Evolutionary conservation across 2,888 invertebrate species (phyloP).

Genomic region (Tinea pellionella): DNA sequence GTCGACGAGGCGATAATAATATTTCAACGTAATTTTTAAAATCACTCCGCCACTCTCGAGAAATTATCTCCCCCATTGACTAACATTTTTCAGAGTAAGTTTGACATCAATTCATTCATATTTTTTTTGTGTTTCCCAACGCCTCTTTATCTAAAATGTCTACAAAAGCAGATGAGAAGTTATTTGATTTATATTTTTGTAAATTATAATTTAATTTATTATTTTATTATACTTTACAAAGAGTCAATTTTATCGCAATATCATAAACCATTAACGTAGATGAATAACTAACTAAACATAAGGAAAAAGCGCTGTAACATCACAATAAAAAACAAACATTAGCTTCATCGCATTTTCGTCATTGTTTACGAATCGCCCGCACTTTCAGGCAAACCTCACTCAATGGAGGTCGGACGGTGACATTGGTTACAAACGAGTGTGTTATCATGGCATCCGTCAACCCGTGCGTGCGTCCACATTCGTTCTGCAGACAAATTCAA

Average conservation of each 20-base stretch:
- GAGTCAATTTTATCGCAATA: no score
- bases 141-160: conserved; percentile 43
- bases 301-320: no score
- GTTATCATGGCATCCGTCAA: conserved; percentile 13
- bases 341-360: background rate
- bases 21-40: conserved; percentile 55
- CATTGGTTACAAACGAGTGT: conserved; percentile 14
- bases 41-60: conserved; percentile 39
- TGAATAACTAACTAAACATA: no score
- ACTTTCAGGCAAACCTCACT: conserved; percentile 17
- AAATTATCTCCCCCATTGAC: conserved; percentile 65
- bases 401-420: conserved; percentile 16
- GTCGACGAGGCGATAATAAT: conserved; percentile 28
- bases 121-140: conserved; percentile 27
- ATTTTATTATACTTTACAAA: no score
- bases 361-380: conserved; percentile 14
- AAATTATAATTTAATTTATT: background rate
- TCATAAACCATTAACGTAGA: no score
- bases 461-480: conserved; percentile 16
- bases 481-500: conserved; percentile 18
- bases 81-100: conserved; percentile 63
- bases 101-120: conserved; percentile 64
- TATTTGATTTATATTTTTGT: background rate
- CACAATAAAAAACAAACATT: background rate
- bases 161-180: conserved; percentile 8